A percentile compares a stretch with the other conserved stretches of the same genome.
phyloP scores from a whole-genome alignment of 2,888 invertebrate genomes.

The Caenorhabditis sp. region DNA sequence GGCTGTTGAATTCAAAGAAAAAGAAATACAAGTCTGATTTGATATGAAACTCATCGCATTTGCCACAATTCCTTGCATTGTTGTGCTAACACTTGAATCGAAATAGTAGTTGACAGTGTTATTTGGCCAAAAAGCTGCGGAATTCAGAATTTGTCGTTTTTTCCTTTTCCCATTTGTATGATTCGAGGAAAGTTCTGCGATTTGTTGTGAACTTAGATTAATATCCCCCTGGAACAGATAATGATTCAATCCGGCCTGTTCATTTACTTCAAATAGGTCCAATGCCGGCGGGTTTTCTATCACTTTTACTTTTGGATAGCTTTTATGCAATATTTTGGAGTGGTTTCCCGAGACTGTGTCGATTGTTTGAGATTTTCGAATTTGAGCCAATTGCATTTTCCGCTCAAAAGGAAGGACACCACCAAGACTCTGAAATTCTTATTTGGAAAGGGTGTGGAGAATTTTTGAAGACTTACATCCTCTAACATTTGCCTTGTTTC shows the following conservation, averaged over 20 bases:
- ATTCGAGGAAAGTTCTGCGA: neutral
- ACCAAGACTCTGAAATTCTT: constrained; percentile 10
- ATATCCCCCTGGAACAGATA: constrained; percentile 42
- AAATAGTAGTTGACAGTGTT: constrained; percentile 44
- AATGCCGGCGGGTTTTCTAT: constrained; percentile 15
- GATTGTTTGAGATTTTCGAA: constrained; percentile 26
- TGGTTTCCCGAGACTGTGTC: constrained; percentile 16
- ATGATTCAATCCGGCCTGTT: constrained; percentile 27
- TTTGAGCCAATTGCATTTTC: constrained; percentile 20
- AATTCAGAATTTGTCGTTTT: constrained; percentile 40
- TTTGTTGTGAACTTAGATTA: constrained; percentile 21
- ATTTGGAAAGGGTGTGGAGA: neutral
- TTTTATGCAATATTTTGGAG: constrained; percentile 30
- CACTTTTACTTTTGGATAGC: constrained; percentile 26
- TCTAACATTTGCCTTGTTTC: constrained; percentile 15
- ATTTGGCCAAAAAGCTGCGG: constrained; percentile 29
- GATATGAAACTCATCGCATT: constrained; percentile 26
- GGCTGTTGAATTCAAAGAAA: constrained; percentile 23
- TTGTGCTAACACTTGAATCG: constrained; percentile 15
- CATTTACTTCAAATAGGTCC: constrained; percentile 36
- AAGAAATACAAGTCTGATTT: constrained; percentile 37
- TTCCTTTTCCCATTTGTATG: constrained; percentile 5
- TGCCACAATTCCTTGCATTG: constrained; percentile 16
- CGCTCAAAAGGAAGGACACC: constrained; percentile 23
- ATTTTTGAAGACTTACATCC: constrained; percentile 13